Conservation (phyloP, 2,797 vertebrate species). For the Micromesistius poutassou region DNA sequence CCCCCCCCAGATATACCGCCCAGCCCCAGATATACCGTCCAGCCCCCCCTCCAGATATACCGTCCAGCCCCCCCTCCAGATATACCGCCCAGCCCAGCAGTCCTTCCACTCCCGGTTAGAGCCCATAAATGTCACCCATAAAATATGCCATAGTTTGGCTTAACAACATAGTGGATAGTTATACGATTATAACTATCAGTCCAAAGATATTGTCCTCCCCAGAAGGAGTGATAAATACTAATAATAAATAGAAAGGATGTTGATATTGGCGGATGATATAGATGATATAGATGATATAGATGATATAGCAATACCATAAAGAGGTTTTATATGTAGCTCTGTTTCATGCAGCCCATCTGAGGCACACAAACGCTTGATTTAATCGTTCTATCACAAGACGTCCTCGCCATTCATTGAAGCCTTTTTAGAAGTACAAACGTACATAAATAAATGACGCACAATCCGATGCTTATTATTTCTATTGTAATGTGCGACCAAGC, state of each 20-base stretch:
- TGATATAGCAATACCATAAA: neutral
- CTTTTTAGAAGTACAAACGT: neutral
- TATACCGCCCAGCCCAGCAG: neutral
- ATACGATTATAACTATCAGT: neutral
- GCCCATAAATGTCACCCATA: conserved; percentile 42
- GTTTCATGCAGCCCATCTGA: neutral
- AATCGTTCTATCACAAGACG: neutral
- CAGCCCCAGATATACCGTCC: too few species aligned
- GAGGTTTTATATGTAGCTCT: neutral
- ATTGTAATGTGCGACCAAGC: conserved; percentile 16
- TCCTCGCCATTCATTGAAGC: neutral
- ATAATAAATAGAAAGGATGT: neutral
- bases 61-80: neutral
- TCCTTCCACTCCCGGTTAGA: conserved; percentile 24
- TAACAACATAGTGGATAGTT: conserved; percentile 26
- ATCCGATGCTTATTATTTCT: neutral
- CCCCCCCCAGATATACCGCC: too few species aligned
- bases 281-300: too few species aligned
- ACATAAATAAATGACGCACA: neutral
- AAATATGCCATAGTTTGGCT: conserved; percentile 40
- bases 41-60: too few species aligned
- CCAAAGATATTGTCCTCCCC: neutral
- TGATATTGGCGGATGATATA: neutral
- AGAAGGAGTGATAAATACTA: neutral
- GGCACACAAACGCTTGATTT: neutral